Evolutionary conservation across 2,113 vertebrate genomes (phyloP), one percentile per base, ranked within the genome.

Genomic region (Dipodomys spectabilis): DNA sequence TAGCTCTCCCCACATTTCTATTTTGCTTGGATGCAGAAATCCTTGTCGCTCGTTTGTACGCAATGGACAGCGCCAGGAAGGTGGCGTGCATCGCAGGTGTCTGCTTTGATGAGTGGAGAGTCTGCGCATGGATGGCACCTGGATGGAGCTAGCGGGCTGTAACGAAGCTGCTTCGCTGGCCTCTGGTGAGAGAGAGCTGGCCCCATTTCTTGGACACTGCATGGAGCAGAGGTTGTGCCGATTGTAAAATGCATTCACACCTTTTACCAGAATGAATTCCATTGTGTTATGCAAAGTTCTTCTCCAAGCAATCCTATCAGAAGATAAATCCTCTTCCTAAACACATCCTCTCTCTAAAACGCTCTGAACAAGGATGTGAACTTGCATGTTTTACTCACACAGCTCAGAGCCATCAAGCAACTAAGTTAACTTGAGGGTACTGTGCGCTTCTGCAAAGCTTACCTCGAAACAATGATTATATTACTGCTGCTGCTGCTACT

Each of bases 361-460:
- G 32, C 88, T 84, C 16, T 77, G 81, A 93, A 77, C 81, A 82
- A 82, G 72, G 64, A 30, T 69, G 68, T 62, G 75, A 68, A 86
- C 93, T 85, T 89, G 35, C 69, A 88, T 95, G 67, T 91, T 95
- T 88, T 73, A 88, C 60, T 73, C 62, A 39, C 81, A 75, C 32
- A 84, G 64, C 53, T 81, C 53, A 73, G 23, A 62, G 30, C 25
- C 91, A 91, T 88, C 13, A n/a, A 32, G 35, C 53, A 85, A 68
- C 28, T 72, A 79, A 77, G 69, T 85, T 85, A 93, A 91, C 74
- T 69, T 12, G 57, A 53, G 22, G 68, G 64, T 18, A 49, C 15
- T 18, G 10, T 12, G 23, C 3, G 57, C 71, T 89, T 69, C 82
- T 25, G 22, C 68, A 80, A 91, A 75, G 6, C 32, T 87, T 87